Percentiles rank a stretch among this genome's conserved stretches.
Evolutionary conservation across 2,888 invertebrate species (phyloP).

Genomic region (Aporophyla nigra): DNA sequence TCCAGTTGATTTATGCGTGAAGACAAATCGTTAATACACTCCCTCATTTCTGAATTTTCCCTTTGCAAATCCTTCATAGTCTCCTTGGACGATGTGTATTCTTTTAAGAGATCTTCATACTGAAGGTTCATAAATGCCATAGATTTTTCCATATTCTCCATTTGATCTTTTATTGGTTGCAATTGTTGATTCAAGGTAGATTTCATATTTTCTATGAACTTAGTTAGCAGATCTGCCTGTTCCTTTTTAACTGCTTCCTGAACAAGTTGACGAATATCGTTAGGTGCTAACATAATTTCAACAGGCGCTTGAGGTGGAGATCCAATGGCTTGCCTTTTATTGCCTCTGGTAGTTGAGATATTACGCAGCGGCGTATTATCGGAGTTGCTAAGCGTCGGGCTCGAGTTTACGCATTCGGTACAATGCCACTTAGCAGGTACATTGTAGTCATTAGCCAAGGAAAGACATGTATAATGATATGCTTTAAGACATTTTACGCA

Average conservation of each 20-base stretch:
- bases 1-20: too few relatives aligned
- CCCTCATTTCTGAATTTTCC: too few relatives aligned
- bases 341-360: constrained; percentile 10
- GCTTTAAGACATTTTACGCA: constrained; percentile 13
- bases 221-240: neutral
- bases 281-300: neutral
- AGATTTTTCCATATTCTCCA: too few relatives aligned
- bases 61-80: too few relatives aligned
- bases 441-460: neutral
- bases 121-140: too few relatives aligned
- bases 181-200: too few relatives aligned
- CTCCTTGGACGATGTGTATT: too few relatives aligned
- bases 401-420: neutral
- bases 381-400: neutral
- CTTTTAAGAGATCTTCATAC: too few relatives aligned
- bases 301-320: constrained; percentile 14
- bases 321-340: constrained; percentile 9
- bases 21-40: too few relatives aligned
- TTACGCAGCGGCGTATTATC: constrained; percentile 10
- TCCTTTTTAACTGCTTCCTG: constrained; percentile 5
- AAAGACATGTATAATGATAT: constrained; percentile 9
- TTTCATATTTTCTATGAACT: too few relatives aligned
- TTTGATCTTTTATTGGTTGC: too few relatives aligned
- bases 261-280: constrained; percentile 14
- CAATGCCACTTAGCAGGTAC: constrained; percentile 9